These are phyloP conservation scores for Globia sparganii DNA, from an alignment of 2,888 invertebrate species.

Conservation along the genomic window DNA sequence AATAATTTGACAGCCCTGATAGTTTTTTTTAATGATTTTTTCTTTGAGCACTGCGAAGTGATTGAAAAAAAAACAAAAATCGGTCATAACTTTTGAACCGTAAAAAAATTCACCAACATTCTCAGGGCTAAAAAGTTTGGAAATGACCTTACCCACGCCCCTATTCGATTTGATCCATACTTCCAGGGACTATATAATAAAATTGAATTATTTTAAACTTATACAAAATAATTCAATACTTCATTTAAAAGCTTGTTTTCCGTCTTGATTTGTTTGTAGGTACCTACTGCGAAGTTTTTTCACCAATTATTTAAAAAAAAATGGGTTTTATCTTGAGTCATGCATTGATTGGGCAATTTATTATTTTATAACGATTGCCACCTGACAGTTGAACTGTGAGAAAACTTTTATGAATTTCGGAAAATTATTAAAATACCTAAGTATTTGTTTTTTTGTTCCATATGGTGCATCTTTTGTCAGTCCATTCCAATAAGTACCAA, in stretches of 20 bases:
- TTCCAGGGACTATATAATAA: too few species aligned
- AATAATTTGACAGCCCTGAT: too few species aligned
- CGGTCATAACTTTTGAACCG: too few species aligned
- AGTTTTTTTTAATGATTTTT: too few species aligned
- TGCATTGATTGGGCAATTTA: constrained; percentile 37
- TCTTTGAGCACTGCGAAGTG: too few species aligned
- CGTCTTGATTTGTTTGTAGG: constrained; percentile 3
- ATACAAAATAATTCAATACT: not conserved
- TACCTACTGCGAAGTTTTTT: constrained; percentile 11
- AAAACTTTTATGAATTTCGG: constrained; percentile 9
- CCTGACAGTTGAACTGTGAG: constrained; percentile 26
- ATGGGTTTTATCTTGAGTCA: constrained; percentile 17
- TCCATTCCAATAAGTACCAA: not conserved
- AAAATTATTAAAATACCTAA: not conserved
- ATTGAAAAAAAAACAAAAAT: too few species aligned
- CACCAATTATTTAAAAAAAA: not conserved
- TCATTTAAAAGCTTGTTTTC: not conserved
- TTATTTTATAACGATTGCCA: constrained; percentile 35
- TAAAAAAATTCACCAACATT: too few species aligned
- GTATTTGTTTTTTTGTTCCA: not conserved
- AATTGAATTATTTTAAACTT: too few species aligned
- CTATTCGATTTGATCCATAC: too few species aligned
- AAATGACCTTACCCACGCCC: too few species aligned
- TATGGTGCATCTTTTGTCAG: not conserved
- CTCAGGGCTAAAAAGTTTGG: too few species aligned